A percentile compares a stretch with the other conserved stretches of the same genome.
Conservation (phyloP, 2,797 vertebrate species). For the Sebastes vulpes region DNA sequence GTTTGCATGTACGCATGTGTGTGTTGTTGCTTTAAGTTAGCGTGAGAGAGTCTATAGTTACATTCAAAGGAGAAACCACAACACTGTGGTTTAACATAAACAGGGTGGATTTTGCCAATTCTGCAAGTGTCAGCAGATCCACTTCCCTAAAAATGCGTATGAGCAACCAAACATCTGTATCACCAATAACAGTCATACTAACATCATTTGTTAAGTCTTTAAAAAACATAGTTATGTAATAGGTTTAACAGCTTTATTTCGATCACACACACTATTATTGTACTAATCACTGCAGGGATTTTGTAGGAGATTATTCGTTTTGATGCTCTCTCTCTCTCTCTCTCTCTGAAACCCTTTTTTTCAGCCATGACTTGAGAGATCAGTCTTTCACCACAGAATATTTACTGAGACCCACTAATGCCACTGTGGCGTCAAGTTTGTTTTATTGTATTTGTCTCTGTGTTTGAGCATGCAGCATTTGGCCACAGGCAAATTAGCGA, state of each 20-base stretch:
- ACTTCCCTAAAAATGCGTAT: constrained; percentile 52
- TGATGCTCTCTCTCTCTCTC: not conserved
- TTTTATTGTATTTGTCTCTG: constrained; percentile 48
- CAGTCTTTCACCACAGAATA: constrained; percentile 40
- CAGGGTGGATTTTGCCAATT: constrained; percentile 33
- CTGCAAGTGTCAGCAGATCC: constrained; percentile 57
- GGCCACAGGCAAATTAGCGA: constrained; percentile 47
- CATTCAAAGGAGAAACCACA: constrained; percentile 26
- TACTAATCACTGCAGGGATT: not conserved
- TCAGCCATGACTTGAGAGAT: constrained; percentile 35
- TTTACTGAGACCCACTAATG: constrained; percentile 44
- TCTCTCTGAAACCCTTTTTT: constrained; percentile 12
- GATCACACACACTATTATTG: not conserved
- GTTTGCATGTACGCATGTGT: not conserved
- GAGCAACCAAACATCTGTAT: constrained; percentile 48
- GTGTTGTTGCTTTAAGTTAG: constrained; percentile 11
- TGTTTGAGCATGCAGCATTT: constrained; percentile 31
- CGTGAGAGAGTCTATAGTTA: constrained; percentile 16
- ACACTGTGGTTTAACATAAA: constrained; percentile 39
- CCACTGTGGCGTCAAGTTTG: constrained; percentile 47
- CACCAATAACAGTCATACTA: constrained; percentile 14
- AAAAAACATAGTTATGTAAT: not conserved
- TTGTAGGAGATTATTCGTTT: not conserved
- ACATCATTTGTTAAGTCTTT: not conserved
- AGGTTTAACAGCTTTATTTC: not conserved